These are phyloP conservation scores for Naso thynnoides DNA, from an alignment of 2,797 vertebrate genomes.

Conservation along the genomic window DNA sequence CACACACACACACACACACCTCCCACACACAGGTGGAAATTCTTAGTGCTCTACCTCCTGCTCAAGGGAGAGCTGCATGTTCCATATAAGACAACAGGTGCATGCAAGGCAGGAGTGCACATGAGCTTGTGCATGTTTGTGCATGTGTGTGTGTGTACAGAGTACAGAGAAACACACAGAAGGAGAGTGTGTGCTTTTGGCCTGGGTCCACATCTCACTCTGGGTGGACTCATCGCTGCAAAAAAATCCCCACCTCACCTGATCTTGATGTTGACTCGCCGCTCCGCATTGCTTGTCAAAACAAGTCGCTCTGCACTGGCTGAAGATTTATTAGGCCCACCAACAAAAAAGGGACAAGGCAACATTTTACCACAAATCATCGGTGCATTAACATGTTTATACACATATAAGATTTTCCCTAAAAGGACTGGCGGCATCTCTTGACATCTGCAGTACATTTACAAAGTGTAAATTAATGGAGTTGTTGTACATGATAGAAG, in stretches of 20 bases:
- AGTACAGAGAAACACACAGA: slow-evolving; percentile 38
- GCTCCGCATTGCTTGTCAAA: neutral
- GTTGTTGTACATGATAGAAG: neutral
- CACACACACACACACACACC: slow-evolving; percentile 34
- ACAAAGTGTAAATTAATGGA: neutral
- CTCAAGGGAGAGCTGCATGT: slow-evolving; percentile 53
- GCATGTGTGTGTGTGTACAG: slow-evolving; percentile 14
- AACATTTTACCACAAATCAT: neutral
- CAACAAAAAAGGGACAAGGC: neutral
- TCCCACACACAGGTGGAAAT: slow-evolving; percentile 68
- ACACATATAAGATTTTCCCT: neutral
- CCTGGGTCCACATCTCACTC: slow-evolving; percentile 37
- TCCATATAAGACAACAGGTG: slow-evolving; percentile 76
- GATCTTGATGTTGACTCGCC: neutral
- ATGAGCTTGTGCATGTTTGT: slow-evolving; percentile 36
- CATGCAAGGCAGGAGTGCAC: slow-evolving; percentile 69
- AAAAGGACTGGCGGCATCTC: neutral
- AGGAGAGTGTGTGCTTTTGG: slow-evolving; percentile 45
- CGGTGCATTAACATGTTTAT: neutral
- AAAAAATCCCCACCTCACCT: slow-evolving; percentile 36
- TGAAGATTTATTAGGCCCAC: slow-evolving; percentile 7
- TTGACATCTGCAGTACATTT: neutral
- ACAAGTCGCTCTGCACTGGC: neutral
- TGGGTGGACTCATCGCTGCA: slow-evolving; percentile 45
- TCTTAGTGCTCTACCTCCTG: slow-evolving; percentile 62